Percentiles rank a stretch among this genome's conserved stretches.
These are phyloP conservation scores for Spheniscus humboldti DNA, from an alignment of 2,797 vertebrate genomes.

Conservation along the genomic window DNA sequence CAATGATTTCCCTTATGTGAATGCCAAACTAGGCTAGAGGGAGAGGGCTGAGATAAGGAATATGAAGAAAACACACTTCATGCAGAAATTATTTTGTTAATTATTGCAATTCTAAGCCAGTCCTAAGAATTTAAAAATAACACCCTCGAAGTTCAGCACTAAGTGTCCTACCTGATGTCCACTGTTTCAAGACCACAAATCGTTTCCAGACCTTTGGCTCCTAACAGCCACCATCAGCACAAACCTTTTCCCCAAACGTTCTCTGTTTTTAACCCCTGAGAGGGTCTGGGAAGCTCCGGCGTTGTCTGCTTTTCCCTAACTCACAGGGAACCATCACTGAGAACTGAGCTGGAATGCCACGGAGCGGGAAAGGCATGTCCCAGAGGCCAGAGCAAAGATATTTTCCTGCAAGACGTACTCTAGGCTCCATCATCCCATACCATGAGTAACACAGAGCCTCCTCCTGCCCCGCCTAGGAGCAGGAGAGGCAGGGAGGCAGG, in stretches of 20 bases:
- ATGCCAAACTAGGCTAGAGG: background rate
- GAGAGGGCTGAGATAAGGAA: background rate
- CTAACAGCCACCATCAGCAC: background rate
- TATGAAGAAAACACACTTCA: background rate
- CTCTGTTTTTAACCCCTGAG: background rate
- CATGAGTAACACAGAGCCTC: background rate
- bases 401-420: background rate
- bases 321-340: background rate
- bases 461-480: background rate
- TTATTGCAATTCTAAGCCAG: background rate
- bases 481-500: background rate
- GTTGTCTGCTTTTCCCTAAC: background rate
- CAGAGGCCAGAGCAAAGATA: background rate
- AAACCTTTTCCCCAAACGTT: background rate
- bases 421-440: background rate
- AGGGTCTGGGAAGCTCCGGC: background rate
- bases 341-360: background rate
- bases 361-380: background rate
- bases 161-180: background rate
- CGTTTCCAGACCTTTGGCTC: background rate
- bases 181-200: background rate
- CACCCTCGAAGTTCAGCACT: background rate
- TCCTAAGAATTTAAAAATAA: background rate
- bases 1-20: background rate
- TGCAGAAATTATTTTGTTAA: background rate